Base-by-base conservation (phyloP, 2,888 invertebrate genomes). In the Timema podura region DNA sequence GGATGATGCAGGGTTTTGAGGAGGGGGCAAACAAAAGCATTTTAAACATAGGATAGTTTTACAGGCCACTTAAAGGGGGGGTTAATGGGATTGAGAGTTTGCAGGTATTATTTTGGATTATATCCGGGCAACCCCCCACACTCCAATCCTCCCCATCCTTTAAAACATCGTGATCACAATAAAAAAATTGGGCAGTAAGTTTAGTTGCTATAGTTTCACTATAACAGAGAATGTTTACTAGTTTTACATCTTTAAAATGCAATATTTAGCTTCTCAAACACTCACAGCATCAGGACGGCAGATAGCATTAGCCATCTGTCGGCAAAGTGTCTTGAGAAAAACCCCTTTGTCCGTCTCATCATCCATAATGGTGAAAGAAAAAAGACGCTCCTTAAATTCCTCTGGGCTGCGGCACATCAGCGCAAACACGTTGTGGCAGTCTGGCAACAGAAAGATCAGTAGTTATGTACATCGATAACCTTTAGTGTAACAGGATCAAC, bases 231-330 rank as follows among this genome's bases (percentile, higher is more conserved):
- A 10, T 59, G 15, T 69, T 67, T 11, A 30, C 70, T 66, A 67
- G 65, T 45, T 30, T 49, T 64, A 67, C 51, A 54, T 47, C n/a
- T 54, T 61, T 54, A 59, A 30, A 49, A 45, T 64, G 57, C 47
- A 8, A 59, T 44, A 5, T 30, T 30, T 30, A 2, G 30, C 3
- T 30, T 30, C 30, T 30, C 30, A 30, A 69, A 45, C 74, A 85
- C 91, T 87, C 82, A 96, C 95, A 79, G 94, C 91, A 85, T 96
- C 96, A 76, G 96, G 91, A 80, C 94, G 90, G 82, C 96, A 96
- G 76, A 94, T 90, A 75, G 93, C 93, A 79, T 94, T 94, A 64
- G 96, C 96, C 87, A 96, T 92, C 81, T 94, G 93, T 79, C 93
- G 88, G 79, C 95, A 95, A 74, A 97, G 85, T 73, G 88, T 89